Evolutionary conservation across 2,888 invertebrate genomes (phyloP).

Genomic region (Chymomyza amoena): DNA sequence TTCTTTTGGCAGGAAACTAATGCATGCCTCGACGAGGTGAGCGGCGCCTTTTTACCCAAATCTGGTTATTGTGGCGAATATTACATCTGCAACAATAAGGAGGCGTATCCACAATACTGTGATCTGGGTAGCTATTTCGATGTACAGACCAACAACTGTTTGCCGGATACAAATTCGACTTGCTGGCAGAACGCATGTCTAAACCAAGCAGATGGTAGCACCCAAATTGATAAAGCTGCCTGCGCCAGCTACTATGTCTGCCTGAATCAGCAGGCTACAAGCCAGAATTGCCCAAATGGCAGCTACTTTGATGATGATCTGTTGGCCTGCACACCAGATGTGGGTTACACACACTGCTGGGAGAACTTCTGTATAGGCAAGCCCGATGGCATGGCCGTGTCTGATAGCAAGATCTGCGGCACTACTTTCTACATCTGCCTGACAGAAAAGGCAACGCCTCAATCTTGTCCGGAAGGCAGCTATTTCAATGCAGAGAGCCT

Average conservation of each 20-base stretch:
- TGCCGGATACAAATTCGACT: conserved; percentile 41
- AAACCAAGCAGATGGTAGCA: conserved; percentile 29
- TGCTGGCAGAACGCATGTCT: conserved; percentile 71
- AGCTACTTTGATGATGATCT: conserved; percentile 46
- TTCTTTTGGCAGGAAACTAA: conserved; percentile 38
- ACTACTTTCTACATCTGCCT: conserved; percentile 51
- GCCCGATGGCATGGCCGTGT: conserved; percentile 34
- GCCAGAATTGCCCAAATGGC: conserved; percentile 47
- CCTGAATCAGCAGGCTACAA: conserved; percentile 24
- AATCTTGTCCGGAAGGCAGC: conserved; percentile 37
- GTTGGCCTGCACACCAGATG: conserved; percentile 41
- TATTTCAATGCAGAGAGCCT: conserved; percentile 37
- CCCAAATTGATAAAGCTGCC: conserved; percentile 25
- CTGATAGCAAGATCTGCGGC: conserved; percentile 33
- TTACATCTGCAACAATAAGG: conserved; percentile 59
- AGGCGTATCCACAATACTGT: conserved; percentile 64
- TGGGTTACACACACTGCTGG: conserved; percentile 46
- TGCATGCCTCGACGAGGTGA: conserved; percentile 50
- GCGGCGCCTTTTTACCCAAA: conserved; percentile 55
- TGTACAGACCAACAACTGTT: conserved; percentile 33
- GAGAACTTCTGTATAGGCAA: conserved; percentile 50
- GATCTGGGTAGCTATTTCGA: conserved; percentile 58
- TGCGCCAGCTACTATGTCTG: conserved; percentile 62
- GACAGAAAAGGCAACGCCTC: conserved; percentile 14
- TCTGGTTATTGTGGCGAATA: conserved; percentile 54